Evolutionary conservation across 2,888 invertebrate genomes (phyloP).

Genomic region (Polydrusus cervinus): DNA sequence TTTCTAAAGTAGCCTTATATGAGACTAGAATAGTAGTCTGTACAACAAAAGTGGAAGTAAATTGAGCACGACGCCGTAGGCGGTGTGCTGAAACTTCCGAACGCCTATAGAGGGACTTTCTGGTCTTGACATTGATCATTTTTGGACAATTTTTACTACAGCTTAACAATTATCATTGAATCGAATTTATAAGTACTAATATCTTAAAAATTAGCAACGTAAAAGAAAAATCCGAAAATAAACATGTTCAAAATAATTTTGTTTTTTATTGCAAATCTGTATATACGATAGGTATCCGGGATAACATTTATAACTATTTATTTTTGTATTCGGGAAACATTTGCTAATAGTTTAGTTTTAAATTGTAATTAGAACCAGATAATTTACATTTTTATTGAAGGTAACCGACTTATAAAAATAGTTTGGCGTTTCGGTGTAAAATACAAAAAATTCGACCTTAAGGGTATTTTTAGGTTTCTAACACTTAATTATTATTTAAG

Average conservation of each 20-base stretch:
- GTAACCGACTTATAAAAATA: slow-evolving; percentile 27
- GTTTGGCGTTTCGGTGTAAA: slow-evolving; percentile 26
- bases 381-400: slow-evolving; percentile 15
- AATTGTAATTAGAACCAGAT: background rate
- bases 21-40: too few relatives aligned
- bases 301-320: slow-evolving; percentile 10
- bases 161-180: too few relatives aligned
- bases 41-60: too few relatives aligned
- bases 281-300: background rate
- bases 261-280: background rate
- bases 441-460: too few relatives aligned
- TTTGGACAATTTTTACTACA: too few relatives aligned
- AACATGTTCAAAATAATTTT: background rate
- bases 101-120: too few relatives aligned
- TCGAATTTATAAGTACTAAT: too few relatives aligned
- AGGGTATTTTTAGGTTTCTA: background rate
- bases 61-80: too few relatives aligned
- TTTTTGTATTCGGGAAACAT: slow-evolving; percentile 1
- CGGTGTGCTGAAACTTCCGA: too few relatives aligned
- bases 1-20: too few relatives aligned
- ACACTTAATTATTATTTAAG: too few relatives aligned
- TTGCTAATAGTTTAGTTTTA: slow-evolving; percentile 1
- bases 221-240: slow-evolving; percentile 2
- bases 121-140: too few relatives aligned
- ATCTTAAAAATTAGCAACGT: background rate